phyloP scores from a whole-genome alignment of 2,888 invertebrate genomes.

The Eilema depressum region DNA sequence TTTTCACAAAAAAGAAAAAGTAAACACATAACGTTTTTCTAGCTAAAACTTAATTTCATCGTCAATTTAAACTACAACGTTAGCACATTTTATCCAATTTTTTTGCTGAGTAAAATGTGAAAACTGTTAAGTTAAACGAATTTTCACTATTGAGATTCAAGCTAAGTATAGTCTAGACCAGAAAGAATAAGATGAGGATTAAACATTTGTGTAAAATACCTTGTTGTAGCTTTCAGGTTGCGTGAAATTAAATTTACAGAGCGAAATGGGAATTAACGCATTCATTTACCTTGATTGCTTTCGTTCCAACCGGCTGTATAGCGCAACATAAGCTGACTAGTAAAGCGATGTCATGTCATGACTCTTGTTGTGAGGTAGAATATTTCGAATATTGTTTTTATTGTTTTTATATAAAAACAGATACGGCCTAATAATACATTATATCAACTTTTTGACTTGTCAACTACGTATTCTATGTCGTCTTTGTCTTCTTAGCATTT shows the following conservation, averaged over 20 bases:
- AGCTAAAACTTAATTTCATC: too few species aligned
- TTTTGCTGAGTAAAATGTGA: too few species aligned
- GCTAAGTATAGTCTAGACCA: too few species aligned
- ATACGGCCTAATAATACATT: neutral
- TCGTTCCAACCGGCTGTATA: neutral
- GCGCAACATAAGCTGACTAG: conserved; percentile 7
- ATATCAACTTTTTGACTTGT: neutral
- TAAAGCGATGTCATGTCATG: neutral
- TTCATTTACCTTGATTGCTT: conserved; percentile 11
- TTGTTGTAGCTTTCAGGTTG: neutral
- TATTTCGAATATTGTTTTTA: conserved; percentile 1
- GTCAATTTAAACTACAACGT: too few species aligned
- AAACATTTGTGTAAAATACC: neutral
- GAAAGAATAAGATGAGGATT: neutral
- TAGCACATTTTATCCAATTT: too few species aligned
- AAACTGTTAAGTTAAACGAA: too few species aligned
- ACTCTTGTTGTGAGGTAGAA: neutral
- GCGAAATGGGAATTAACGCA: neutral
- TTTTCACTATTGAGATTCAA: too few species aligned
- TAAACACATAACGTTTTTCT: too few species aligned
- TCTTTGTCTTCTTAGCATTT: conserved; percentile 46
- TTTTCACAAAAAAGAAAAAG: too few species aligned
- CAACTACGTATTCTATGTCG: neutral
- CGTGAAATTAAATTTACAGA: conserved; percentile 4
- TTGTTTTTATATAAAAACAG: neutral